Evolutionary conservation across 2,797 vertebrate species (phyloP).

Genomic region (Muscicapa striata): DNA sequence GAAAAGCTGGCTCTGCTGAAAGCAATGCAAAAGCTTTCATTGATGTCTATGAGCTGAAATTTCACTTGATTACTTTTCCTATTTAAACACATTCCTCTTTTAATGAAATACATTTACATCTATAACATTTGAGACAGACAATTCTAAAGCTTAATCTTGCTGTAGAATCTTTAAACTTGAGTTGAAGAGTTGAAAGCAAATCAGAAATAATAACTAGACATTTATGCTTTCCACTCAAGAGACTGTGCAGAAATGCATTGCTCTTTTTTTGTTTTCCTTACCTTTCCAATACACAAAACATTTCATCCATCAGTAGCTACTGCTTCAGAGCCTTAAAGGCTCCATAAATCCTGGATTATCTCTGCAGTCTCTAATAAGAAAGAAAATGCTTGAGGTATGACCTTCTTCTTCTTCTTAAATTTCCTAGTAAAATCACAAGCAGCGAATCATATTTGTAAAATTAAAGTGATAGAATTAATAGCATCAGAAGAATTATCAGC

Average conservation of each 20-base stretch:
- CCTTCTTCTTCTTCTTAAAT: neutral
- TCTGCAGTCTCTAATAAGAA: neutral
- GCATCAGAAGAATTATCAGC: neutral
- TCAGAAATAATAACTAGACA: constrained; percentile 30
- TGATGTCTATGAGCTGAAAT: constrained; percentile 31
- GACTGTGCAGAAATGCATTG: neutral
- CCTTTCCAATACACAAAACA: constrained; percentile 2
- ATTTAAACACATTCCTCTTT: constrained; percentile 18
- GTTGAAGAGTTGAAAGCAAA: constrained; percentile 40
- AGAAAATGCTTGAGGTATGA: neutral
- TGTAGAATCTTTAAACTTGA: constrained; percentile 20
- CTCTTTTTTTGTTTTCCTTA: neutral
- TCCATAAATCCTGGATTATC: constrained; percentile 29
- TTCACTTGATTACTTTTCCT: constrained; percentile 40
- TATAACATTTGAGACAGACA: constrained; percentile 20
- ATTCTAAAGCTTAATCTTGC: constrained; percentile 36
- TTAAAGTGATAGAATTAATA: neutral
- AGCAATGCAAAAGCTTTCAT: neutral
- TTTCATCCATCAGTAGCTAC: constrained; percentile 15
- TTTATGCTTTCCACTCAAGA: constrained; percentile 7
- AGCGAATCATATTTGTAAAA: neutral
- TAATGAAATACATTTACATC: constrained; percentile 46
- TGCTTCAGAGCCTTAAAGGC: neutral
- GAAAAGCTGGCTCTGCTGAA: neutral
- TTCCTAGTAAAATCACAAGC: neutral